Evolutionary conservation across 2,888 invertebrate species (phyloP), one percentile per base, ranked within the genome.

Genomic region (Eumacrocentrus americanus): DNA sequence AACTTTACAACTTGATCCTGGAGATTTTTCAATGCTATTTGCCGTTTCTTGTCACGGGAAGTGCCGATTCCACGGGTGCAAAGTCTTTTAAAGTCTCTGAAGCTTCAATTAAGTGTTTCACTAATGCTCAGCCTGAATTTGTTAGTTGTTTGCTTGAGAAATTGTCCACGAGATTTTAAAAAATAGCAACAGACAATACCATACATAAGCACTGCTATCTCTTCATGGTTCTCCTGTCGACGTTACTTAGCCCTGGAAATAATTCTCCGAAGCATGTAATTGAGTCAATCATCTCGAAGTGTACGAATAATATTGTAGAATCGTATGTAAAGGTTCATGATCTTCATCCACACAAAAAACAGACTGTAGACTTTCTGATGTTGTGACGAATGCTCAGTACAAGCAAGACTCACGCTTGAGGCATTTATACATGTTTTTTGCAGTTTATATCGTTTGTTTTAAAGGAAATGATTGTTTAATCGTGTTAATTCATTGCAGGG

Each of bases 311-410:
- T 34, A 64, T 78, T 5, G 60, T 80, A 16, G 71, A 70, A 11
- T 78, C 77, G 58, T 81, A 73, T 48, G 66, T 79, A 51, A 78
- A 73, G 64, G 70, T 80, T 62, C 76, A 75, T 29, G 75, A 78
- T 34, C 66, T 69, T 48, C 79, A 80, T 66, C 75, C 78, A 1
- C 78, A 79, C 53, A 77, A 69, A 61, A 64, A 72, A 38, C 74
- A 79, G 42, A 73, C 77, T 6, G 60, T 73, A 4, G 74, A 76
- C 20, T 68, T 80, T 12, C 62, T 80, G n/a, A 65, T 58, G 34
- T 80, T 25, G 65, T 70, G 6, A 35, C 44, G 18, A 79, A 71
- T 67, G 23, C 61, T 5, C 70, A 78, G 52, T 79, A 75, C 40
- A 67, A 61, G 42, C 70, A 74, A 52, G 67, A 70, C 56, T 42